Conservation (phyloP, 2,888 invertebrate species). For the Oscheius sp. region DNA sequence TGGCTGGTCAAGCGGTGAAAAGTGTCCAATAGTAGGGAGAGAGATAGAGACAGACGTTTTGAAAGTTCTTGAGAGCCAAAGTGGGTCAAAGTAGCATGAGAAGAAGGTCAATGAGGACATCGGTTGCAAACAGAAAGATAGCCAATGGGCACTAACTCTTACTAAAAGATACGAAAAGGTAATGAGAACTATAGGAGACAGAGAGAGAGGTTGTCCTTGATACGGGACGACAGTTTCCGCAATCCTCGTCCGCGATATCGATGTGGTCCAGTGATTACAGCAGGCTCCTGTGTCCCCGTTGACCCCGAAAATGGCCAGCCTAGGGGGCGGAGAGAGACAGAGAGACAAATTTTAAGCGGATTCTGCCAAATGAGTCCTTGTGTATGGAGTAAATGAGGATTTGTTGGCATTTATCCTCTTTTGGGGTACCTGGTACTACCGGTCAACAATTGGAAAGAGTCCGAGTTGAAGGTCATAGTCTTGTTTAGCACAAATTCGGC, state of each 20-base stretch:
- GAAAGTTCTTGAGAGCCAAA: no score
- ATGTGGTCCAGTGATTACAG: constrained; percentile 36
- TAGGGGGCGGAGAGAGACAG: no score
- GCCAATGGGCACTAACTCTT: background rate
- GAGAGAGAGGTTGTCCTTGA: constrained; percentile 13
- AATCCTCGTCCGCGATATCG: constrained; percentile 28
- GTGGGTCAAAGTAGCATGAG: no score
- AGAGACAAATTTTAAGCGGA: no score
- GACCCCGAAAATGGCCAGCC: constrained; percentile 18
- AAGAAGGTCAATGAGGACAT: constrained; percentile 19
- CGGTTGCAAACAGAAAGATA: background rate
- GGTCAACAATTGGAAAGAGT: no score
- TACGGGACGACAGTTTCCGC: constrained; percentile 24
- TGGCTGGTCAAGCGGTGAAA: background rate
- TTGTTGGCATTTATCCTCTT: no score
- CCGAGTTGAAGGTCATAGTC: no score
- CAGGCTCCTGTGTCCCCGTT: constrained; percentile 12
- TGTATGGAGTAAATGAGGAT: no score
- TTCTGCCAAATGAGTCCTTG: no score
- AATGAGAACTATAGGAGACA: background rate
- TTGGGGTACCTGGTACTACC: no score
- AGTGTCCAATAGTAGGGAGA: background rate
- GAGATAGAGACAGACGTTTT: background rate
- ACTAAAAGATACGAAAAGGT: background rate
- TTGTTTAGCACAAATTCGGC: no score